phyloP scores from a whole-genome alignment of 2,113 vertebrate genomes.

The Mus musculus region GRCm39 chr12:13105001-13105500 shows the following conservation, averaged over 20 bases:
- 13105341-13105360: not conserved
- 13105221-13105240: not conserved
- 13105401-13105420: accelerated
- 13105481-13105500: too few species aligned
- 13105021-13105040: too few species aligned
- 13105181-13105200: not conserved
- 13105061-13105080: accelerated
- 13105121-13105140: not conserved
- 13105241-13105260: not conserved
- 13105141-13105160: not conserved
- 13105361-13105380: not conserved
- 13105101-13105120: not conserved
- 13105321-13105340: not conserved
- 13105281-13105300: not conserved
- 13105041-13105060: not conserved
- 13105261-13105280: not conserved
- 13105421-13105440: not conserved
- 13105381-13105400: too few species aligned
- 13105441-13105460: too few species aligned
- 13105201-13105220: not conserved
- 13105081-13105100: not conserved
- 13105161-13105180: accelerated
- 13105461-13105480: too few species aligned
- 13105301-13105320: not conserved
- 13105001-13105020: not conserved